Evolutionary conservation across 1,140 invertebrate species (phyloP).

Genomic region (Brachionus plicatilis): DNA sequence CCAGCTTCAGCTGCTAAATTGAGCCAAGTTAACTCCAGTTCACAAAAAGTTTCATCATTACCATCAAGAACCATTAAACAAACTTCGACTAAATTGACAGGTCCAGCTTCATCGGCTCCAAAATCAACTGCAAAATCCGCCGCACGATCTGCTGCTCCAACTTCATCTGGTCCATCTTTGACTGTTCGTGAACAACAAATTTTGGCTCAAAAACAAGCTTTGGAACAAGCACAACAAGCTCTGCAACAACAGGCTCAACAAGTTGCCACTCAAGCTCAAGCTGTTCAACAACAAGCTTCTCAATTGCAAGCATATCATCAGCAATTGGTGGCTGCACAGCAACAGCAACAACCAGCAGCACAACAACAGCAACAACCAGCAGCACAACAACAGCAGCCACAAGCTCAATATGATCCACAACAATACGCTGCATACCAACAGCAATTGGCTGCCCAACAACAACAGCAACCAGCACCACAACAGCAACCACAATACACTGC

Average conservation of each 20-base stretch:
- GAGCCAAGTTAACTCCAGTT: background rate
- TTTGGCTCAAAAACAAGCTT: constrained; percentile 19
- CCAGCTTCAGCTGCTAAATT: constrained; percentile 21
- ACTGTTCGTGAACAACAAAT: constrained; percentile 15
- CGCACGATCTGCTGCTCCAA: background rate
- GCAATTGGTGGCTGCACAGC: background rate
- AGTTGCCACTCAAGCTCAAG: constrained; percentile 4
- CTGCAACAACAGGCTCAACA: constrained; percentile 5
- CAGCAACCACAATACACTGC: background rate
- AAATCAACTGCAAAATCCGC: background rate
- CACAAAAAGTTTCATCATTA: background rate
- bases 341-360: background rate
- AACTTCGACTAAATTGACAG: background rate
- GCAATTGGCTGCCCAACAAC: background rate
- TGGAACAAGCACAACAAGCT: constrained; percentile 19
- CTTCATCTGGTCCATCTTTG: background rate
- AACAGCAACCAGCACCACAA: background rate
- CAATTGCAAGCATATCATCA: background rate
- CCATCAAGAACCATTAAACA: constrained; percentile 12
- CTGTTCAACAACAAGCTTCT: constrained; percentile 21
- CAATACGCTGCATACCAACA: constrained; percentile 11
- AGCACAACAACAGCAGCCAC: background rate
- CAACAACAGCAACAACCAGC: background rate
- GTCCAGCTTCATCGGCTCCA: background rate
- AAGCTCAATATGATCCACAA: background rate